Conservation (phyloP, 2,797 vertebrate species). For the Bryconaethiops microstoma region DNA sequence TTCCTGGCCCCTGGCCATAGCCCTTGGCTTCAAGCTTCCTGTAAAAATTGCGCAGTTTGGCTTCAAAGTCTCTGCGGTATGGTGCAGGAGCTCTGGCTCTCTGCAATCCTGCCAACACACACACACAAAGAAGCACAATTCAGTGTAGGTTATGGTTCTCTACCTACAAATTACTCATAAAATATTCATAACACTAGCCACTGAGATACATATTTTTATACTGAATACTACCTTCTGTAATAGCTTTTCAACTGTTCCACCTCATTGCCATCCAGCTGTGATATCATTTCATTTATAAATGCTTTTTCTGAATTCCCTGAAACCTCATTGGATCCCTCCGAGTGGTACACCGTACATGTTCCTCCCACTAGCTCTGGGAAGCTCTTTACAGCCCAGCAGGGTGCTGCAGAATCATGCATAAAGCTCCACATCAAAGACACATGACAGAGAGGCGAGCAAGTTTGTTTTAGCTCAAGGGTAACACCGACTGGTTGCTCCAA, state of each 20-base stretch:
- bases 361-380: constrained; percentile 51
- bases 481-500: background rate
- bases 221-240: background rate
- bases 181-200: background rate
- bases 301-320: constrained; percentile 10
- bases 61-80: constrained; percentile 96
- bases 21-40: constrained; percentile 97
- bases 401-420: constrained; percentile 12
- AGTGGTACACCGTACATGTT: constrained; percentile 38
- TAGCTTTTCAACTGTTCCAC: constrained; percentile 16
- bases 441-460: background rate
- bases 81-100: constrained; percentile 94
- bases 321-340: constrained; percentile 27
- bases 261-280: constrained; percentile 54
- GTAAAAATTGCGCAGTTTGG: constrained; percentile 97
- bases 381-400: constrained; percentile 45
- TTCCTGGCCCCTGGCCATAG: constrained; percentile 95
- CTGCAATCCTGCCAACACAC: constrained; percentile 79
- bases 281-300: constrained; percentile 49
- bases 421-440: constrained; percentile 11
- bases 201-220: background rate
- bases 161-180: constrained; percentile 9
- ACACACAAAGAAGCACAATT: background rate
- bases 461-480: constrained; percentile 6
- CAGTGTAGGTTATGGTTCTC: constrained; percentile 16